Evolutionary conservation across 2,888 invertebrate genomes (phyloP).

Genomic region (Cotesia congregata): DNA sequence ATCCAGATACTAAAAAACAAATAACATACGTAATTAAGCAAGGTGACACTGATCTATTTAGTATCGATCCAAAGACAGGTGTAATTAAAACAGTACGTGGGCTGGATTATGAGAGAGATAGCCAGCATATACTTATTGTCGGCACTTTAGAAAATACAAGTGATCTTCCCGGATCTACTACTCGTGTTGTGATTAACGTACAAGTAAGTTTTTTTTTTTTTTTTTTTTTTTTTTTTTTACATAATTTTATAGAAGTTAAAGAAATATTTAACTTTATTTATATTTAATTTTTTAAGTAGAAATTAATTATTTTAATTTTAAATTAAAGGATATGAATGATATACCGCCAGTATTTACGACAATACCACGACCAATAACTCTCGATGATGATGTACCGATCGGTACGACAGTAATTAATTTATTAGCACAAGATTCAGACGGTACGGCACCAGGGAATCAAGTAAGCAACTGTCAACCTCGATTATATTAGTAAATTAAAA

Average conservation of each 20-base stretch:
- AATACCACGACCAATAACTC: constrained; percentile 84
- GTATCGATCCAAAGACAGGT: constrained; percentile 85
- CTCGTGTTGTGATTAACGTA: constrained; percentile 81
- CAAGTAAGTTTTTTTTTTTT: constrained; percentile 70
- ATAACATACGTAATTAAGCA: constrained; percentile 88
- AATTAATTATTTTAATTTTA: neutral
- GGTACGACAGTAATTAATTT: constrained; percentile 86
- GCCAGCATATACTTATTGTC: constrained; percentile 81
- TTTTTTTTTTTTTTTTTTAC: constrained; percentile 4
- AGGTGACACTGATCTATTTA: constrained; percentile 86
- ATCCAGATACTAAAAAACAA: constrained; percentile 85
- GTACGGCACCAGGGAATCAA: constrained; percentile 87
- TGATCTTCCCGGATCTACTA: constrained; percentile 79
- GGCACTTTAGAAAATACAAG: constrained; percentile 88
- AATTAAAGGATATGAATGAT: constrained; percentile 84
- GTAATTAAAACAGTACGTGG: constrained; percentile 82
- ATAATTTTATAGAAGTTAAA: too few species aligned
- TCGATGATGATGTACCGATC: constrained; percentile 87
- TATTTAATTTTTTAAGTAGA: neutral
- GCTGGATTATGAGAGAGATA: constrained; percentile 84
- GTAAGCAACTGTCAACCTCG: constrained; percentile 60
- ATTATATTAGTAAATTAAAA: neutral
- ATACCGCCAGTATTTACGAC: constrained; percentile 89
- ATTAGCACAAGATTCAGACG: constrained; percentile 86
- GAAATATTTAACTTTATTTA: neutral